Conservation (phyloP, 1,140 invertebrate genomes). For the Drosophila oshimai region DNA sequence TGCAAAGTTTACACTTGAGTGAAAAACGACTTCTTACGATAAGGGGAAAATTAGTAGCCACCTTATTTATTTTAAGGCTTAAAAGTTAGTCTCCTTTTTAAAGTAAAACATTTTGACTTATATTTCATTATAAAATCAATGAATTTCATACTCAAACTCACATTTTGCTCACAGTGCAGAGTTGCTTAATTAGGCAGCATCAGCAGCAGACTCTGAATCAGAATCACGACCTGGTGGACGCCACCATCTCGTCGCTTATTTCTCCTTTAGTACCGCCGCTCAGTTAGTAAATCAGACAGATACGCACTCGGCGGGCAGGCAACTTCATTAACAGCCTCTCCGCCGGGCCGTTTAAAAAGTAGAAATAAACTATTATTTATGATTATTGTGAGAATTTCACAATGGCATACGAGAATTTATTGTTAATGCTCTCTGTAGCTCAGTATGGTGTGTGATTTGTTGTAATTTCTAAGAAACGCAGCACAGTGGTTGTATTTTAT, state of each 20-base stretch:
- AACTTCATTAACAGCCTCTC: constrained; percentile 69
- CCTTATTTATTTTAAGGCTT: not conserved
- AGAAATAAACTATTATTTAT: constrained; percentile 81
- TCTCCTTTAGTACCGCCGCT: constrained; percentile 63
- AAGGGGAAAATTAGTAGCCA: not conserved
- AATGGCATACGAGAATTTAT: constrained; percentile 81
- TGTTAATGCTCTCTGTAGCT: constrained; percentile 63
- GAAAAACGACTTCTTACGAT: not conserved
- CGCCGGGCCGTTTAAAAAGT: constrained; percentile 63
- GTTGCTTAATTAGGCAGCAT: constrained; percentile 67
- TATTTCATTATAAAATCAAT: too few relatives aligned
- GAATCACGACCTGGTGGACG: constrained; percentile 19
- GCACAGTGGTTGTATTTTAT: constrained; percentile 8
- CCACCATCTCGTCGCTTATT: constrained; percentile 37
- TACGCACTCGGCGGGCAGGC: constrained; percentile 32
- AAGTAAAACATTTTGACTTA: too few relatives aligned
- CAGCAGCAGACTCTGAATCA: constrained; percentile 1
- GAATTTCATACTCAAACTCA: not conserved
- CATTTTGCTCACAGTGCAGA: constrained; percentile 18
- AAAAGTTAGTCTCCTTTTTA: too few relatives aligned
- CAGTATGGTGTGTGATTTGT: constrained; percentile 15
- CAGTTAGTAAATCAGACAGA: constrained; percentile 48
- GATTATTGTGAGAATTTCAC: constrained; percentile 81
- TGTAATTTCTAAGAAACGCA: constrained; percentile 14
- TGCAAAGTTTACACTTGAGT: constrained; percentile 47